phyloP scores from a whole-genome alignment of 2,113 vertebrate genomes.

The Pyrgilauda ruficollis region DNA sequence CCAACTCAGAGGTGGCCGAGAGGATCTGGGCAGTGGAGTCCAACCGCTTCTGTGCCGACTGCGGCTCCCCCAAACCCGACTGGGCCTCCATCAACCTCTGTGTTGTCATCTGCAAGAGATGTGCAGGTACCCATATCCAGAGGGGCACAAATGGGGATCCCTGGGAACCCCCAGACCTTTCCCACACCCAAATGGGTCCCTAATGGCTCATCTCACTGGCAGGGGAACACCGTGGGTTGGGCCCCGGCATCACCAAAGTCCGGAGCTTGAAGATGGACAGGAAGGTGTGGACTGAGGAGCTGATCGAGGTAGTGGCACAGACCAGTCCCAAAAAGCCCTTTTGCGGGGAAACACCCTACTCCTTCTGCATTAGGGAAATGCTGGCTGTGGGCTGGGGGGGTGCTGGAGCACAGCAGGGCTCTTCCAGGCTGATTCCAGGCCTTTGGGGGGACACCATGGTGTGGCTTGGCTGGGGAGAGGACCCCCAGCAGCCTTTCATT shows the following conservation, averaged over 20 bases:
- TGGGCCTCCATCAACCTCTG: conserved; percentile 96
- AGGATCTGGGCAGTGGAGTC: conserved; percentile 82
- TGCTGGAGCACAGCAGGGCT: not conserved
- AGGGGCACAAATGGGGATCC: not conserved
- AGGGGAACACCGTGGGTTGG: conserved; percentile 91
- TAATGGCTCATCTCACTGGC: not conserved
- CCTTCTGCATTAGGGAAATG: accelerated
- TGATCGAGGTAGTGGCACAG: conserved; percentile 81
- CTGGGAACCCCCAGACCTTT: not conserved
- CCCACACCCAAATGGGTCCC: not conserved
- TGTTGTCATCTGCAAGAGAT: conserved; percentile 91
- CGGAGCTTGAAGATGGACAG: conserved; percentile 97
- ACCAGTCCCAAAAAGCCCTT: not conserved
- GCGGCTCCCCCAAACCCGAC: conserved; percentile 79
- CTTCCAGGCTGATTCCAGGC: not conserved
- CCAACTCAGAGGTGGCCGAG: conserved; percentile 86
- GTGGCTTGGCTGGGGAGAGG: not conserved
- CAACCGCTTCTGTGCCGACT: conserved; percentile 90
- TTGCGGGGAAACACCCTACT: accelerated
- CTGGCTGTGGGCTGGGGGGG: too few species aligned
- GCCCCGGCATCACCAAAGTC: conserved; percentile 88
- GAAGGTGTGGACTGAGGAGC: conserved; percentile 92
- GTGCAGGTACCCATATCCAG: conserved; percentile 78
- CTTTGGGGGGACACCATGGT: accelerated
- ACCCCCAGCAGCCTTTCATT: not conserved